Evolutionary conservation across 2,888 invertebrate genomes (phyloP).

Genomic region (Acleris literana): DNA sequence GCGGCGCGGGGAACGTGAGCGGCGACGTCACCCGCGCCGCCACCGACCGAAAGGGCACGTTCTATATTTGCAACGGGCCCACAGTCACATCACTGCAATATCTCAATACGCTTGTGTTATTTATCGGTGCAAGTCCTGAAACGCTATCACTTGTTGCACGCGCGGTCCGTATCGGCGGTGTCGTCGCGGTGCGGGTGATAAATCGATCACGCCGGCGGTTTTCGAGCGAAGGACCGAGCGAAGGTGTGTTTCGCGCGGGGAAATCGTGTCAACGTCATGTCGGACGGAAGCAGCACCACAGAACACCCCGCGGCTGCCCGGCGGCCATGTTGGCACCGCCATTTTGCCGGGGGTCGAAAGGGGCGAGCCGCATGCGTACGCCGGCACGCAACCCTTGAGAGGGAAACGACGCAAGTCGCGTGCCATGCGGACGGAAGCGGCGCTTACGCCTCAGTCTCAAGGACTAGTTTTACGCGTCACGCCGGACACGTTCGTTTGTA

Average conservation of each 20-base stretch:
- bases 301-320: slow-evolving; percentile 81
- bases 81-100: slow-evolving; percentile 71
- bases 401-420: slow-evolving; percentile 70
- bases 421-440: slow-evolving; percentile 51
- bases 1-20: slow-evolving; percentile 78
- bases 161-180: slow-evolving; percentile 59
- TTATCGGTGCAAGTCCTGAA: slow-evolving; percentile 59
- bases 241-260: slow-evolving; percentile 67
- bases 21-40: slow-evolving; percentile 80
- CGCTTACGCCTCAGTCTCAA: slow-evolving; percentile 57
- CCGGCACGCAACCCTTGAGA: slow-evolving; percentile 70
- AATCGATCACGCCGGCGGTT: slow-evolving; percentile 67
- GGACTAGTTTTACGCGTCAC: slow-evolving; percentile 56
- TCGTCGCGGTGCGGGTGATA: slow-evolving; percentile 56
- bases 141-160: slow-evolving; percentile 81
- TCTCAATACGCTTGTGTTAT: slow-evolving; percentile 61
- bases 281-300: slow-evolving; percentile 73
- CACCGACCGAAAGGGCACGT: slow-evolving; percentile 74
- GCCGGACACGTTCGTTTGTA: slow-evolving; percentile 71
- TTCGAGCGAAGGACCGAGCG: slow-evolving; percentile 66
- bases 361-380: slow-evolving; percentile 81
- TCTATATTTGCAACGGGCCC: slow-evolving; percentile 76
- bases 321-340: slow-evolving; percentile 83
- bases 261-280: slow-evolving; percentile 73
- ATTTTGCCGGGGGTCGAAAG: slow-evolving; percentile 79